These are phyloP conservation scores for Paradoxurus hermaphroditus DNA, from an alignment of 2,113 vertebrate species.

Conservation along the genomic window DNA sequence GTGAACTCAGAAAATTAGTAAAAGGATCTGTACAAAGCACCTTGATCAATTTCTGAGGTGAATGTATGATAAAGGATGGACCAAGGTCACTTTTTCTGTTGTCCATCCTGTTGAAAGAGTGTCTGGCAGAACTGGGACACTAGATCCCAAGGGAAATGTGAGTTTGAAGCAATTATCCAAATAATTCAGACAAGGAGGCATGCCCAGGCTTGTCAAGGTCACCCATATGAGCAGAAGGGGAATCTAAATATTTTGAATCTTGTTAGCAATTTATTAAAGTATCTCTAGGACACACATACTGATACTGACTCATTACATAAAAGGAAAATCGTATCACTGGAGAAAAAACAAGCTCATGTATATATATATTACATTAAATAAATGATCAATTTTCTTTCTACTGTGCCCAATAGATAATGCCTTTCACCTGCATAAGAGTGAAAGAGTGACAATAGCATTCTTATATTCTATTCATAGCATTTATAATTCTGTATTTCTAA, in stretches of 20 bases:
- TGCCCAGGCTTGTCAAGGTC: constrained; percentile 18
- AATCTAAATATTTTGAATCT: constrained; percentile 22
- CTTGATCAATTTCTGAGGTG: not conserved
- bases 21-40: not conserved
- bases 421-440: not conserved
- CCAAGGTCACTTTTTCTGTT: constrained; percentile 5
- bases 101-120: not conserved
- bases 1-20: constrained; percentile 28
- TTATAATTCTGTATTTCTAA: constrained; percentile 32
- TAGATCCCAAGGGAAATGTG: not conserved
- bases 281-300: not conserved
- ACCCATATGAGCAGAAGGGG: not conserved
- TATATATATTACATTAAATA: not conserved
- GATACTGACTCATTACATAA: not conserved
- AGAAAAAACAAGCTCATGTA: not conserved
- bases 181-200: not conserved
- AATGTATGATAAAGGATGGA: not conserved
- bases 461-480: not conserved
- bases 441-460: not conserved
- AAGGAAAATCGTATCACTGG: not conserved
- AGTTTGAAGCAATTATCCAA: constrained; percentile 29
- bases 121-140: constrained; percentile 6
- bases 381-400: not conserved
- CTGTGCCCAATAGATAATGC: not conserved
- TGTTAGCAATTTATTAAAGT: not conserved